Evolutionary conservation across 2,797 vertebrate species (phyloP).

Genomic region (Acanthis flammea): DNA sequence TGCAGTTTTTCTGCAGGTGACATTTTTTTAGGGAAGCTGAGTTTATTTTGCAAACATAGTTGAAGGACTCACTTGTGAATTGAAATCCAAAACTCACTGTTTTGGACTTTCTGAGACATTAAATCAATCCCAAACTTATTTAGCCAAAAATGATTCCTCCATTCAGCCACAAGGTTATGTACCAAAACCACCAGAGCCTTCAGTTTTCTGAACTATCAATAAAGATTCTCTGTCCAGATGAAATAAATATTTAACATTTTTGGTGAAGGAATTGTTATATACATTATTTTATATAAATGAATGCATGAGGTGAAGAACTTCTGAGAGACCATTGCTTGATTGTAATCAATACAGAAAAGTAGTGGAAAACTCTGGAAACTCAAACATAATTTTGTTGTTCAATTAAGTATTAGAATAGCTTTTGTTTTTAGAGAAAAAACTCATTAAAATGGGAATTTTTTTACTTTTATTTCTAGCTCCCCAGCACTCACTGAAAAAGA

Average conservation of each 20-base stretch:
- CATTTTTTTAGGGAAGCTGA: background rate
- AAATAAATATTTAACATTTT: background rate
- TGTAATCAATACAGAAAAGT: background rate
- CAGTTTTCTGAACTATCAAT: background rate
- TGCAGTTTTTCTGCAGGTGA: background rate
- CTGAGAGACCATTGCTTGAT: background rate
- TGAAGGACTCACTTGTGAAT: fast-evolving
- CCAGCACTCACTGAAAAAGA: slow-evolving; percentile 96
- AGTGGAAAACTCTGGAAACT: background rate
- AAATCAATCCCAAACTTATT: background rate
- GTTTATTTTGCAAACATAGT: background rate
- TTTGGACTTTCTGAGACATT: background rate
- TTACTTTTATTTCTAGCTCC: slow-evolving; percentile 77
- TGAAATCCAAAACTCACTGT: background rate
- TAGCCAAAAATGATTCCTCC: background rate
- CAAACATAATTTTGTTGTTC: background rate
- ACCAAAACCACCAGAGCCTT: background rate
- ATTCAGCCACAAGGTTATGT: background rate
- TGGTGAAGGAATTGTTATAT: background rate
- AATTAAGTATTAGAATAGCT: background rate
- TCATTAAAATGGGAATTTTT: background rate
- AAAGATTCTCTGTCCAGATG: background rate
- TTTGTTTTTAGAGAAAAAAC: background rate
- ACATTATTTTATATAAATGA: background rate
- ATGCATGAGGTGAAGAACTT: background rate